Conservation (phyloP, 2,113 vertebrate species). For the Cygnus buccinator region DNA sequence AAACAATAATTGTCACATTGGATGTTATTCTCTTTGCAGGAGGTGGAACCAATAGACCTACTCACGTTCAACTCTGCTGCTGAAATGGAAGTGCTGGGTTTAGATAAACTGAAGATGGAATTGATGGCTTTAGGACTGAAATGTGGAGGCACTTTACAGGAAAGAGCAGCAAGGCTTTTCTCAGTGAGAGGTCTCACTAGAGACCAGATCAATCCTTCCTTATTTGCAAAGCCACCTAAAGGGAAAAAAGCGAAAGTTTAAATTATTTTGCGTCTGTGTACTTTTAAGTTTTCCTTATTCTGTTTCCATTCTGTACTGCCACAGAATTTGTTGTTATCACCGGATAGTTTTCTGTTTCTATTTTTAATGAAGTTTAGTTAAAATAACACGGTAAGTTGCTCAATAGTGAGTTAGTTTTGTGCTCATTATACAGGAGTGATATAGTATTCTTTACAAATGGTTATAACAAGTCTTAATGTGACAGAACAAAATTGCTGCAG, state of each 20-base stretch:
- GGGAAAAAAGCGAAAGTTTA: slow-evolving; percentile 77
- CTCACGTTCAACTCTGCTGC: slow-evolving; percentile 65
- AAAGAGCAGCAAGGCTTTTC: slow-evolving; percentile 89
- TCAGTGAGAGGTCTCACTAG: slow-evolving; percentile 79
- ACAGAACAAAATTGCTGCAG: neutral
- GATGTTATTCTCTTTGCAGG: slow-evolving; percentile 50
- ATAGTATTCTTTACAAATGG: neutral
- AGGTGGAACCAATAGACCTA: slow-evolving; percentile 67
- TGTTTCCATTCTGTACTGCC: neutral
- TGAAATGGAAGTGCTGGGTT: slow-evolving; percentile 86
- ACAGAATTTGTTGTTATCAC: neutral
- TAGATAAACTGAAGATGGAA: slow-evolving; percentile 87
- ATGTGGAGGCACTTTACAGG: slow-evolving; percentile 90
- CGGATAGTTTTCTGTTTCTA: neutral
- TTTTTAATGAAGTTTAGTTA: neutral
- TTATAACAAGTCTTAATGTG: neutral
- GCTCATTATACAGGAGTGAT: neutral
- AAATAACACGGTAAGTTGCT: neutral
- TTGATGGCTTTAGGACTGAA: slow-evolving; percentile 86
- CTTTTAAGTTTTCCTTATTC: neutral
- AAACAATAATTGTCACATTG: neutral
- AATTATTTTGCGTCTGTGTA: neutral
- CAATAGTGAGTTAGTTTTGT: neutral
- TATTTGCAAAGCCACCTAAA: slow-evolving; percentile 85
- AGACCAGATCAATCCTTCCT: slow-evolving; percentile 81